A percentile compares a stretch with the other conserved stretches of the same genome.
phyloP scores from a whole-genome alignment of 2,113 vertebrate genomes.

The Pseudonaja textilis region DNA sequence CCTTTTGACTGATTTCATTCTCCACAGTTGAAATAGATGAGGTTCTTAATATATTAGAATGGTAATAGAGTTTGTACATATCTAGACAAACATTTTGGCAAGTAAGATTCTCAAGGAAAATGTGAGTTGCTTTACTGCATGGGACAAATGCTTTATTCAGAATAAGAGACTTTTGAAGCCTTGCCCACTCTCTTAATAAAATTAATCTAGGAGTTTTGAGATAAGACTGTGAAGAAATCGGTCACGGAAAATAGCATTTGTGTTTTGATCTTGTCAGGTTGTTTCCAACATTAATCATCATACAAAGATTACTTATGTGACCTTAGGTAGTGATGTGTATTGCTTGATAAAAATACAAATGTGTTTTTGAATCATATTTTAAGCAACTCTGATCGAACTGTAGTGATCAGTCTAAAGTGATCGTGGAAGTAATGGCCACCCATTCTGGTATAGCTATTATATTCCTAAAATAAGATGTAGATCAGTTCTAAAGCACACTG shows the following conservation, averaged over 20 bases:
- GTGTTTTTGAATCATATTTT: background rate
- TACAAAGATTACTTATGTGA: background rate
- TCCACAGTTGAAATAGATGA: too few species aligned
- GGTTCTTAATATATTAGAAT: background rate
- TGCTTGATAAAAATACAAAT: background rate
- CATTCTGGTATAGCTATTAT: background rate
- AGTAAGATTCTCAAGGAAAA: background rate
- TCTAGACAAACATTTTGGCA: background rate
- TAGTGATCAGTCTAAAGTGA: background rate
- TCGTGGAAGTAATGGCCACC: background rate
- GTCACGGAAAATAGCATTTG: background rate
- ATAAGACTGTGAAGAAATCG: background rate
- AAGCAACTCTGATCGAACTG: background rate
- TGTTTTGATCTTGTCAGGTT: background rate
- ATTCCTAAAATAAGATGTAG: background rate
- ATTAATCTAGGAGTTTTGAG: background rate
- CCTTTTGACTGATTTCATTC: background rate
- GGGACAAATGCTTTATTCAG: background rate
- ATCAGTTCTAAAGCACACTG: background rate
- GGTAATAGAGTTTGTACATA: background rate
- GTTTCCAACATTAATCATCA: background rate
- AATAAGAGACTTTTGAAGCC: background rate
- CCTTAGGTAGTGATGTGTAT: background rate
- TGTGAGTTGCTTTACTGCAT: background rate
- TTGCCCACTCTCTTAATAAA: background rate